Percentiles rank a stretch among this genome's conserved stretches.
Evolutionary conservation across 1,140 invertebrate species (phyloP).

Genomic region (Scaptomyza hsui): DNA sequence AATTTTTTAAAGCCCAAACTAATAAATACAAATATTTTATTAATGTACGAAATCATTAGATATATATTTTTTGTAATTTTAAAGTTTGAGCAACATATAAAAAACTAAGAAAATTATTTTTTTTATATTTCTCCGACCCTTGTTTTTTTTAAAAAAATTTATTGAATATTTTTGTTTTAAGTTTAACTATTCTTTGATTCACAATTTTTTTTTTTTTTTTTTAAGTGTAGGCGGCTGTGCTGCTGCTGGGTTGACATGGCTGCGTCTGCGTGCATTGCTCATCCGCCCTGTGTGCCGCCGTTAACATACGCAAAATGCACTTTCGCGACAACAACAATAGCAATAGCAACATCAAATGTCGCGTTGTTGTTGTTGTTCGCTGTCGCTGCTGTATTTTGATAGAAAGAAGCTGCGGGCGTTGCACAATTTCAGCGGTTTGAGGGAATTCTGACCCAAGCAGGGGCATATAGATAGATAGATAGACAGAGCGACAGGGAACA

Average conservation of each 20-base stretch:
- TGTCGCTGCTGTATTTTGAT: constrained; percentile 52
- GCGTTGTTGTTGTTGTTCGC: constrained; percentile 22
- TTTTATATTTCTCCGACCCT: too few relatives aligned
- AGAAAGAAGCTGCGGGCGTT: constrained; percentile 46
- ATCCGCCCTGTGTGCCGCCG: constrained; percentile 56
- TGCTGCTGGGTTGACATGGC: background rate
- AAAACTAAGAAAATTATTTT: too few relatives aligned
- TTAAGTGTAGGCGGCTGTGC: constrained; percentile 29
- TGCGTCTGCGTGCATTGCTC: constrained; percentile 60
- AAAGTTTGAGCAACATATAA: too few relatives aligned
- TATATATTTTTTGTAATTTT: too few relatives aligned
- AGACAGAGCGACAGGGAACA: constrained; percentile 62
- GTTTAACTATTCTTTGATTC: too few relatives aligned
- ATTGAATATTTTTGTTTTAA: too few relatives aligned
- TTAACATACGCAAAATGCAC: constrained; percentile 62
- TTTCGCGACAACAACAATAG: constrained; percentile 62
- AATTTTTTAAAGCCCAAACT: too few relatives aligned
- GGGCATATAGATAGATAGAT: background rate
- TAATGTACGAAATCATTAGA: too few relatives aligned
- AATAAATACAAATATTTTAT: too few relatives aligned
- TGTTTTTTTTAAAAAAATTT: too few relatives aligned
- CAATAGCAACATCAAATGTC: constrained; percentile 52
- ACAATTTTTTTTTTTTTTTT: background rate
- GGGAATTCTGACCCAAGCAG: constrained; percentile 7
- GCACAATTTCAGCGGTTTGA: constrained; percentile 12